A percentile compares a stretch with the other conserved stretches of the same genome.
Evolutionary conservation across 2,888 invertebrate genomes (phyloP).

Genomic region (Xestia c-nigrum): DNA sequence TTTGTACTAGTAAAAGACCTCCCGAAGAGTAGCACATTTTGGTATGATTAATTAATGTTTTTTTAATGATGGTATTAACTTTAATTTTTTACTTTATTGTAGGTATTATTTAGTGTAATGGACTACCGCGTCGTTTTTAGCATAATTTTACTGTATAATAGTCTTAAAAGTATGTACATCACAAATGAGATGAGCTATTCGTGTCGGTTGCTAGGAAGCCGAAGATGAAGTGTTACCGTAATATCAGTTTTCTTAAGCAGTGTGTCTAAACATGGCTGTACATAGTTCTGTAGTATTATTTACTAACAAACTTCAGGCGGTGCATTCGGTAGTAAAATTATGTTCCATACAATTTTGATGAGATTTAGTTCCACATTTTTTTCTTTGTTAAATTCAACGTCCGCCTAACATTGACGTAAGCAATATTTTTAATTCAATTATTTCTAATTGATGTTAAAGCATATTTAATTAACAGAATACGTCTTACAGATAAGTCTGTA

Average conservation of each 20-base stretch:
- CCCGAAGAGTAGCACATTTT: constrained; percentile 68
- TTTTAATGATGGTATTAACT: constrained; percentile 60
- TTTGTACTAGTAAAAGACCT: constrained; percentile 87
- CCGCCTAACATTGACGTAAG: constrained; percentile 83
- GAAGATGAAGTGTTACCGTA: constrained; percentile 83
- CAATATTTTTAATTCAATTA: constrained; percentile 72
- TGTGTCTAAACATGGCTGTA: constrained; percentile 63
- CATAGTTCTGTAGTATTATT: constrained; percentile 64
- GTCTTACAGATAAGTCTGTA: constrained; percentile 62
- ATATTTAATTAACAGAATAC: constrained; percentile 53
- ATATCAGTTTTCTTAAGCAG: constrained; percentile 63
- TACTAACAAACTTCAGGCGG: constrained; percentile 38
- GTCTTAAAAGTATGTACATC: constrained; percentile 76
- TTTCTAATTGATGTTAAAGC: constrained; percentile 57
- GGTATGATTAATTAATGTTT: constrained; percentile 68
- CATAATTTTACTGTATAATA: constrained; percentile 79
- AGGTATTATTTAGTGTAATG: constrained; percentile 67
- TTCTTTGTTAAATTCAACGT: constrained; percentile 65
- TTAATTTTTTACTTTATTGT: constrained; percentile 64
- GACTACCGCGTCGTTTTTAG: constrained; percentile 69
- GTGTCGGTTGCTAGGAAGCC: constrained; percentile 70
- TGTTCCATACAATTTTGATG: constrained; percentile 49
- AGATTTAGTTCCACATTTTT: constrained; percentile 42
- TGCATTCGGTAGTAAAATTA: constrained; percentile 53
- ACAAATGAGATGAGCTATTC: constrained; percentile 74